Conservation (phyloP, 1,140 invertebrate species). For the Apis cerana region DNA sequence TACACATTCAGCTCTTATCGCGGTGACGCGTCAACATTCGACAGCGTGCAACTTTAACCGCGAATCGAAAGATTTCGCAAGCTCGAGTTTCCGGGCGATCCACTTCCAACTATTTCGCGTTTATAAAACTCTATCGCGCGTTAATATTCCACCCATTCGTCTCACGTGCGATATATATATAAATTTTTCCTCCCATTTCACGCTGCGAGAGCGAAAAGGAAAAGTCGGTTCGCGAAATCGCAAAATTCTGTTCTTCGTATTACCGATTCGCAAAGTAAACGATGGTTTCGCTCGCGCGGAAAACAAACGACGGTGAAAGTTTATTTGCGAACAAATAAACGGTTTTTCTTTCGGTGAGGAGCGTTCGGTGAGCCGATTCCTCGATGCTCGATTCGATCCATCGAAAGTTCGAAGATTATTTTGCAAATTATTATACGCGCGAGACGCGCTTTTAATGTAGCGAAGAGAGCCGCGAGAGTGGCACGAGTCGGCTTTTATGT, state of each 20-base stretch:
- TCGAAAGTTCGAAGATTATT: not conserved
- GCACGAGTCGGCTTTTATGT: conserved; percentile 12
- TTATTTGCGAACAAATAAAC: not conserved
- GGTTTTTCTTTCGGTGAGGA: no score
- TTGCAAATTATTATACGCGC: not conserved
- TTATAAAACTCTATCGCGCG: not conserved
- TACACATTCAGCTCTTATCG: not conserved
- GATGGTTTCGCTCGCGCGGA: not conserved
- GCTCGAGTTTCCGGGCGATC: conserved; percentile 18
- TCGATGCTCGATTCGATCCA: not conserved
- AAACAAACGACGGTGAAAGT: conserved; percentile 14
- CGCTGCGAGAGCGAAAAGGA: not conserved
- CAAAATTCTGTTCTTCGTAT: not conserved
- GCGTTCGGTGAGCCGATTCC: not conserved
- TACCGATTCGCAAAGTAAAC: not conserved
- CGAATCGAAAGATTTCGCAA: not conserved
- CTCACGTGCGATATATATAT: not conserved
- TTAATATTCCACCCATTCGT: not conserved
- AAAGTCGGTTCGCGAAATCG: not conserved
- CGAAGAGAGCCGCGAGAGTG: not conserved
- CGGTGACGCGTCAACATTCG: conserved; percentile 6
- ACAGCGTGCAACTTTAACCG: not conserved
- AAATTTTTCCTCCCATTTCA: not conserved
- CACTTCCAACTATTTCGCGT: not conserved
- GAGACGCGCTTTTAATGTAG: not conserved